Conservation (phyloP, 2,797 vertebrate genomes). For the Geotrypetes seraphini region DNA sequence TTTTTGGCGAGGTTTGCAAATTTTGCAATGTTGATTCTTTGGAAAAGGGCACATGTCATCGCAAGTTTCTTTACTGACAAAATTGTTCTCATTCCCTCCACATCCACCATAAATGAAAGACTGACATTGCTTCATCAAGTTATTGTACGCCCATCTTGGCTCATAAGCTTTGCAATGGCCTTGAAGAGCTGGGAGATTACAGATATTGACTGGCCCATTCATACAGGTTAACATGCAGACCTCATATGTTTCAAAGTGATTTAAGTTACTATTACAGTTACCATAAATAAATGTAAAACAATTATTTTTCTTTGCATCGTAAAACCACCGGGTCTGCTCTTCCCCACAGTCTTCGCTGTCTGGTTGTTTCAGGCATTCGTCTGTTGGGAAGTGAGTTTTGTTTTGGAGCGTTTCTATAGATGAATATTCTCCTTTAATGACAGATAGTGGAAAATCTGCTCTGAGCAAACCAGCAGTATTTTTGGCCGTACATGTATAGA, state of each 20-base stretch:
- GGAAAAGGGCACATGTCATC: slow-evolving; percentile 87
- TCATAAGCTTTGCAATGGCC: slow-evolving; percentile 87
- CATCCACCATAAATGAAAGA: slow-evolving; percentile 91
- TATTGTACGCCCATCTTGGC: slow-evolving; percentile 87
- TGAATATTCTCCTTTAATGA: slow-evolving; percentile 51
- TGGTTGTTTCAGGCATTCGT: slow-evolving; percentile 73
- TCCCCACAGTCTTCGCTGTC: slow-evolving; percentile 74
- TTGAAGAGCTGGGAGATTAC: slow-evolving; percentile 76
- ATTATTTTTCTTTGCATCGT: slow-evolving; percentile 79
- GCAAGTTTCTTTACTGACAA: slow-evolving; percentile 82
- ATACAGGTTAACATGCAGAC: slow-evolving; percentile 81
- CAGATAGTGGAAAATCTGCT: slow-evolving; percentile 71
- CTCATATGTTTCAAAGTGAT: slow-evolving; percentile 81
- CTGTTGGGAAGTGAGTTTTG: slow-evolving; percentile 54
- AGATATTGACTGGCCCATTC: slow-evolving; percentile 67
- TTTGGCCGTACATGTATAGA: slow-evolving; percentile 84
- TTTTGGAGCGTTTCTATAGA: slow-evolving; percentile 50
- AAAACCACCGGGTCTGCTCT: slow-evolving; percentile 82
- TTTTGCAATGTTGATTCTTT: slow-evolving; percentile 73
- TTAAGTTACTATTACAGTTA: slow-evolving; percentile 65
- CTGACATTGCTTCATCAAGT: slow-evolving; percentile 69
- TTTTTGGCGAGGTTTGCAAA: slow-evolving; percentile 81
- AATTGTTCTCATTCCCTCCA: slow-evolving; percentile 91
- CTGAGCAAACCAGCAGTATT: slow-evolving; percentile 69
- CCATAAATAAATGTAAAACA: slow-evolving; percentile 79